phyloP scores from a whole-genome alignment of 2,888 invertebrate genomes.

The Lamproptera curius region DNA sequence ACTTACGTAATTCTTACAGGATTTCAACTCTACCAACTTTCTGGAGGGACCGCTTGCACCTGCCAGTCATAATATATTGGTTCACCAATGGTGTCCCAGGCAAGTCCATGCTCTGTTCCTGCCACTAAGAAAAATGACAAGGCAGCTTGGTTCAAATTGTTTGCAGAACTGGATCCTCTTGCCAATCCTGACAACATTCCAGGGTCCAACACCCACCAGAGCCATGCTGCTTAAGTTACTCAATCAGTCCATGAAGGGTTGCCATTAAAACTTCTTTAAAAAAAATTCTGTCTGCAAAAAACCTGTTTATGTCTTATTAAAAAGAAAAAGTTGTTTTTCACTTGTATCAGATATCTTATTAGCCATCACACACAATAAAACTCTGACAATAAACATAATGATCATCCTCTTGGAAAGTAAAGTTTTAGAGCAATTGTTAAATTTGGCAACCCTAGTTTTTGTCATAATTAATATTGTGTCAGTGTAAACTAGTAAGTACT shows the following conservation, averaged over 20 bases:
- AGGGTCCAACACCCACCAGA: slow-evolving; percentile 64
- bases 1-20: slow-evolving; percentile 38
- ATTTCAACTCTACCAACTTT: slow-evolving; percentile 38
- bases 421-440: too few relatives aligned
- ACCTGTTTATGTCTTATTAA: too few relatives aligned
- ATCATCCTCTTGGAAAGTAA: too few relatives aligned
- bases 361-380: too few relatives aligned
- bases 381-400: too few relatives aligned
- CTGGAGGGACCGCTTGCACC: slow-evolving; percentile 45
- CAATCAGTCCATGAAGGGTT: neutral
- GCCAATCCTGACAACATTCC: slow-evolving; percentile 86
- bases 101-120: slow-evolving; percentile 34
- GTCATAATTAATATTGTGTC: too few relatives aligned
- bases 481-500: too few relatives aligned
- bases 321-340: too few relatives aligned
- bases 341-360: too few relatives aligned
- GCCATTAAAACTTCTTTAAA: too few relatives aligned
- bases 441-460: too few relatives aligned
- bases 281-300: too few relatives aligned
- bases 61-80: slow-evolving; percentile 19
- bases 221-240: slow-evolving; percentile 66
- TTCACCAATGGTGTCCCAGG: slow-evolving; percentile 25
- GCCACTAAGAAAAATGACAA: slow-evolving; percentile 75
- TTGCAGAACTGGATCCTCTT: slow-evolving; percentile 95
- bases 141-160: slow-evolving; percentile 90